Evolutionary conservation across 1,140 invertebrate genomes (phyloP), one percentile per base, ranked within the genome.

Genomic region (Brachionus asplanchnoidis): DNA sequence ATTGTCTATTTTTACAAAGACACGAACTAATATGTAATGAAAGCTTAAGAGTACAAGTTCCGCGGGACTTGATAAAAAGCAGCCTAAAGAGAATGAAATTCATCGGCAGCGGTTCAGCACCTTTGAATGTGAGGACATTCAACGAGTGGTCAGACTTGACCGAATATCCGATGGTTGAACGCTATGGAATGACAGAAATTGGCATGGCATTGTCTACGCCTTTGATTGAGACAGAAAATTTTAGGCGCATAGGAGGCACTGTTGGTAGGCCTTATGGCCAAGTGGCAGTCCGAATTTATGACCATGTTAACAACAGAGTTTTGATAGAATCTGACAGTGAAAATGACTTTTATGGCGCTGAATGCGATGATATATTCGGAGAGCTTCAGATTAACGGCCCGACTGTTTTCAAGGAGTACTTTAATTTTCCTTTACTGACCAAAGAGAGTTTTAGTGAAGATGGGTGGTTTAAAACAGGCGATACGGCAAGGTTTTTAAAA

Each of bases 141-240:
- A 89, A 93, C 50, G 91, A 92, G 86, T 96, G 95, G 95, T 92
- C 93, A 87, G 90, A 93, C 87, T 93, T 96, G 83, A 95, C 94
- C 0, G 95, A 95, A 0, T 94, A 95, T 88, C 90, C 91, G 53
- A 91, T 97, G 3, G 89, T 97, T n/a, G 95, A 97, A 88, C 92
- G 95, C 85, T 97, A 96, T 89, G 95, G 95, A 14, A 96, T 96
- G 95, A 94, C 94, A 7, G 95, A 97, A 90, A 93, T 93, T 77
- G 95, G 95, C 28, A 95, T 97, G 93, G 93, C 93, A 36, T 89
- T 97, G n/a, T 94, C 94, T 14, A 95, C 95, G 90, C 92, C 93
- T 0, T 92, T 95, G 78, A n/a, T 77, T 6, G 53, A 82, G n/a
- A 90, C 93, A 84, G 93, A 82, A 42, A 32, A 86, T 82, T 88